phyloP scores from a whole-genome alignment of 2,113 vertebrate genomes.

The Raja brachyura region DNA sequence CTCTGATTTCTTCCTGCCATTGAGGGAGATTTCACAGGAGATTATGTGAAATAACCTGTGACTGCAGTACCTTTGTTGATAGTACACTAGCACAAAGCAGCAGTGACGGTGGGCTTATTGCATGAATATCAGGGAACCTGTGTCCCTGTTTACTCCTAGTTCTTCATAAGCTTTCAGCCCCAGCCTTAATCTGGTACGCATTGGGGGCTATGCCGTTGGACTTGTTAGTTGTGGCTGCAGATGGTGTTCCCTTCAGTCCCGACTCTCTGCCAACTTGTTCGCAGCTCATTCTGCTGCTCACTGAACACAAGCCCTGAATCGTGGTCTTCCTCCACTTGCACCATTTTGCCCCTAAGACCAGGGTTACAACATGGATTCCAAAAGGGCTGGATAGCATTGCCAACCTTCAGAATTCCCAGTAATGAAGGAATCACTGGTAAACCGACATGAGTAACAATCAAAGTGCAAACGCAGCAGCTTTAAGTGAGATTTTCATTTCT shows the following conservation, averaged over 20 bases:
- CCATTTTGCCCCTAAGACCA: not conserved
- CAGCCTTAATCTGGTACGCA: not conserved
- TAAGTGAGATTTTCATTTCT: not conserved
- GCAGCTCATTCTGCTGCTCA: not conserved
- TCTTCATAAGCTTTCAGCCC: no score
- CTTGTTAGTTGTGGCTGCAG: not conserved
- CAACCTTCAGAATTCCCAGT: not conserved
- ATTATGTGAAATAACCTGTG: no score
- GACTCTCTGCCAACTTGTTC: constrained; percentile 4
- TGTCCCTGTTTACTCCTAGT: no score
- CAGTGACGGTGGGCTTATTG: no score
- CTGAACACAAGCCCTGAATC: not conserved
- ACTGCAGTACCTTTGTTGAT: no score
- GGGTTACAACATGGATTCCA: not conserved
- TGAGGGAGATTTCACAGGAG: no score
- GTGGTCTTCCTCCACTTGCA: not conserved
- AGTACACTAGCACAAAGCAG: no score
- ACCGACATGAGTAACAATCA: not conserved
- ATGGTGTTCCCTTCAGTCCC: constrained; percentile 18
- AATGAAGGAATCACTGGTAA: not conserved
- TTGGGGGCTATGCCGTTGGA: not conserved
- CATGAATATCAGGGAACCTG: no score
- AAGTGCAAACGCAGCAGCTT: not conserved
- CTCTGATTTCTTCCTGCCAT: not conserved
- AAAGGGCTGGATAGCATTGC: not conserved